Percentiles rank a stretch among this genome's conserved stretches.
Evolutionary conservation across 2,113 vertebrate genomes (phyloP).

Genomic region (Petroica traversi): DNA sequence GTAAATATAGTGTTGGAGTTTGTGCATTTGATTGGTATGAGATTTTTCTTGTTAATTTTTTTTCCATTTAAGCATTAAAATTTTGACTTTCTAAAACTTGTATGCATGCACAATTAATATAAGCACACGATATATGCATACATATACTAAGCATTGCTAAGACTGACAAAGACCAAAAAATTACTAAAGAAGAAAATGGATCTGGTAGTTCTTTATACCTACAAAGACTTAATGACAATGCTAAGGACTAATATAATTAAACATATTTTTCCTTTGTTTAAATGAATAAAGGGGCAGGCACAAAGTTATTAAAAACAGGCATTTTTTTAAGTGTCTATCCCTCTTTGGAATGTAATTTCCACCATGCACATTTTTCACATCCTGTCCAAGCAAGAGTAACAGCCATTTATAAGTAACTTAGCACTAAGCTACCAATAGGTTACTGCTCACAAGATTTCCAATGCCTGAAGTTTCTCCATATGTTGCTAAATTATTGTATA

Average conservation of each 20-base stretch:
- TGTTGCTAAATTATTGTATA: not conserved
- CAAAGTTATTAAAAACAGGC: not conserved
- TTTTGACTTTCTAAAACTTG: not conserved
- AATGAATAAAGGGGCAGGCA: not conserved
- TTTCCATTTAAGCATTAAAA: not conserved
- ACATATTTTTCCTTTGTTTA: not conserved
- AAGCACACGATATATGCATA: rapidly evolving
- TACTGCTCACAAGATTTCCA: not conserved
- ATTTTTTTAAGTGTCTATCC: not conserved
- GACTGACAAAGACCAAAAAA: not conserved
- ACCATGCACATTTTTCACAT: not conserved
- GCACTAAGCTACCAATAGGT: not conserved
- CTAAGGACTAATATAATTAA: not conserved
- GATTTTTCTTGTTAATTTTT: not conserved
- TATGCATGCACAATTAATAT: not conserved
- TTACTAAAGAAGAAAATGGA: not conserved
- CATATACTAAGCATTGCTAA: not conserved
- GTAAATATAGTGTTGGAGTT: not conserved
- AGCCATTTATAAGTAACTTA: not conserved
- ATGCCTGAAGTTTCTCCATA: not conserved
- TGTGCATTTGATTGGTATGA: not conserved
- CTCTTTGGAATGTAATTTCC: not conserved
- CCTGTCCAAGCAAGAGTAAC: not conserved
- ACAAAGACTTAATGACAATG: not conserved
- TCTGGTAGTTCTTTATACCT: not conserved